A percentile compares a stretch with the other conserved stretches of the same genome.
These are phyloP conservation scores for Daphoenositta chrysoptera DNA, from an alignment of 2,113 vertebrate species.

Conservation along the genomic window DNA sequence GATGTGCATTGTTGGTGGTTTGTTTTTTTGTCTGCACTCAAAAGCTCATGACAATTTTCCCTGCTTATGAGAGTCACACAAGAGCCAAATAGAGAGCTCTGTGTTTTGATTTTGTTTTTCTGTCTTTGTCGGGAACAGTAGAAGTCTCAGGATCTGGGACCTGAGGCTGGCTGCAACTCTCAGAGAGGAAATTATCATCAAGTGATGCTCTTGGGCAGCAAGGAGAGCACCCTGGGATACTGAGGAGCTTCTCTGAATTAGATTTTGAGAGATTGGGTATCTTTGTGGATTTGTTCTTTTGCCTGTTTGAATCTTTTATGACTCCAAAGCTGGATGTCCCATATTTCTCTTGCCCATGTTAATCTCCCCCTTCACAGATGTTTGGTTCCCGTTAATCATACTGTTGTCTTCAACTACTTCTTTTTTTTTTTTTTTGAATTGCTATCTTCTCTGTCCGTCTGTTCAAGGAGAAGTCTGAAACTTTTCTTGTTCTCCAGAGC, in stretches of 20 bases:
- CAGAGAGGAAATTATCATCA: neutral
- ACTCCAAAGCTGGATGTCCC: neutral
- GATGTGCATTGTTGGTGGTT: neutral
- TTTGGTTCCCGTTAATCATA: neutral
- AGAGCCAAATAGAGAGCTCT: neutral
- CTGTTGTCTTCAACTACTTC: neutral
- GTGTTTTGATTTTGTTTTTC: neutral
- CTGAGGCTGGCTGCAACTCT: neutral
- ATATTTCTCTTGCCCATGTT: neutral
- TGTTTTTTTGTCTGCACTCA: neutral
- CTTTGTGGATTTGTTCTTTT: neutral
- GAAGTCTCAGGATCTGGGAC: neutral
- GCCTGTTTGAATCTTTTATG: neutral
- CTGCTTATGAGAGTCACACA: neutral
- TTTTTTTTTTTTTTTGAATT: neutral
- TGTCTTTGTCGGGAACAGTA: neutral
- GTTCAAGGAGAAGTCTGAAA: neutral
- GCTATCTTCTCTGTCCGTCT: neutral
- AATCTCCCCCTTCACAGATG: neutral
- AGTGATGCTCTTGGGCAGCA: neutral
- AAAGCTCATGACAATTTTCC: neutral
- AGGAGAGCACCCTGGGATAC: neutral
- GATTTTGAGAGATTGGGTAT: neutral
- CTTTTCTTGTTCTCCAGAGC: neutral
- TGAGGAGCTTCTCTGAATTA: neutral